These are phyloP conservation scores for Phasia obesa DNA, from an alignment of 2,888 invertebrate genomes.

Conservation along the genomic window DNA sequence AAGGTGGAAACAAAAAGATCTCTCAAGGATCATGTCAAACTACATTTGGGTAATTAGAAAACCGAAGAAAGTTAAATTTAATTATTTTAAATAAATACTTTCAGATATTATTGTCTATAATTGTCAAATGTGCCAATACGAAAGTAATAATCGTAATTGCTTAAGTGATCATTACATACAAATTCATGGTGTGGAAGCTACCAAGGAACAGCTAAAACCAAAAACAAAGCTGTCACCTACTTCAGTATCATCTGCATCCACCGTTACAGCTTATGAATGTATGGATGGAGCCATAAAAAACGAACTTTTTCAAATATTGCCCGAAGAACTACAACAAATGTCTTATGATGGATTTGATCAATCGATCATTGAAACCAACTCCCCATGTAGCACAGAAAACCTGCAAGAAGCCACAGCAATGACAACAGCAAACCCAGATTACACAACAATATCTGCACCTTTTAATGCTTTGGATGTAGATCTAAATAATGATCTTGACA, in stretches of 20 bases:
- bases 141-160: constrained; percentile 72
- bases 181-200: constrained; percentile 72
- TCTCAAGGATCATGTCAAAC: constrained; percentile 77
- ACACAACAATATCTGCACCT: constrained; percentile 16
- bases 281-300: constrained; percentile 35
- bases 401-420: constrained; percentile 35
- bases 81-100: background rate
- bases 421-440: constrained; percentile 23
- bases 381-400: background rate
- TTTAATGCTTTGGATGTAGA: constrained; percentile 42
- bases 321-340: constrained; percentile 27
- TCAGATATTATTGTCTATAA: constrained; percentile 74
- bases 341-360: constrained; percentile 27
- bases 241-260: background rate
- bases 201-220: constrained; percentile 72
- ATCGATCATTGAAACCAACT: constrained; percentile 23
- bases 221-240: constrained; percentile 54
- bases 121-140: constrained; percentile 76
- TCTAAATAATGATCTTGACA: constrained; percentile 71
- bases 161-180: constrained; percentile 75
- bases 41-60: constrained; percentile 77
- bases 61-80: background rate
- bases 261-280: background rate
- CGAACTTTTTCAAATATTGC: constrained; percentile 49
- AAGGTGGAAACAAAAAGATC: constrained; percentile 75